Evolutionary conservation across 2,113 vertebrate genomes (phyloP).

Genomic region (Caranx ignobilis): DNA sequence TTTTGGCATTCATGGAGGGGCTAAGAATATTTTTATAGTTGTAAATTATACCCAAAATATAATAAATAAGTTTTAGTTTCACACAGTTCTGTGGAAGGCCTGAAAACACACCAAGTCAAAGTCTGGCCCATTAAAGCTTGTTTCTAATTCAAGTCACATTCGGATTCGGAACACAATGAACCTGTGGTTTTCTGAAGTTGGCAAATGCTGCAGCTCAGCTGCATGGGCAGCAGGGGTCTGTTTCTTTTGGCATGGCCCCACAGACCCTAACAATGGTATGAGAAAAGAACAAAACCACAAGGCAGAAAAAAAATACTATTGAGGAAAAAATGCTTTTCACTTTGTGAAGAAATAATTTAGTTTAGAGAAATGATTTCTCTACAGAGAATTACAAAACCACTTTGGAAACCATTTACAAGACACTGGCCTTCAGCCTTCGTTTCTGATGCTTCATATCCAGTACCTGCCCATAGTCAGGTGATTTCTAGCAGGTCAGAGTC

Average conservation of each 20-base stretch:
- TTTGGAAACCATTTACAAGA: not conserved
- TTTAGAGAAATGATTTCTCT: not conserved
- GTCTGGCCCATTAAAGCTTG: constrained; percentile 33
- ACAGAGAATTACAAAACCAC: not conserved
- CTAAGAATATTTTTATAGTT: not conserved
- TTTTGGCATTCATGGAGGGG: not conserved
- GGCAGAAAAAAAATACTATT: not conserved
- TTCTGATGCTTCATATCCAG: too few species aligned
- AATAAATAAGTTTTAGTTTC: not conserved
- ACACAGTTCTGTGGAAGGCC: not conserved
- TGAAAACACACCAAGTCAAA: not conserved
- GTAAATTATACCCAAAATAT: not conserved
- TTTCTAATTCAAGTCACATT: constrained; percentile 63
- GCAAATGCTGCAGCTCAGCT: constrained; percentile 27
- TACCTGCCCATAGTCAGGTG: not conserved
- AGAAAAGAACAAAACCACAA: not conserved
- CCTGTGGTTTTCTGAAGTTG: constrained; percentile 28
- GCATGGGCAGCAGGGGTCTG: not conserved
- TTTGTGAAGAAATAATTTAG: not conserved
- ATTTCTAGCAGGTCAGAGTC: too few species aligned
- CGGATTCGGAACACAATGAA: constrained; percentile 12
- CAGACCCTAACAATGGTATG: not conserved
- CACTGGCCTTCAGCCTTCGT: too few species aligned
- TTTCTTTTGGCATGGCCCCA: not conserved
- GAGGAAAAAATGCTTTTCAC: not conserved